Evolutionary conservation across 2,797 vertebrate species (phyloP).

Genomic region (Pantherophis alleghaniensis): DNA sequence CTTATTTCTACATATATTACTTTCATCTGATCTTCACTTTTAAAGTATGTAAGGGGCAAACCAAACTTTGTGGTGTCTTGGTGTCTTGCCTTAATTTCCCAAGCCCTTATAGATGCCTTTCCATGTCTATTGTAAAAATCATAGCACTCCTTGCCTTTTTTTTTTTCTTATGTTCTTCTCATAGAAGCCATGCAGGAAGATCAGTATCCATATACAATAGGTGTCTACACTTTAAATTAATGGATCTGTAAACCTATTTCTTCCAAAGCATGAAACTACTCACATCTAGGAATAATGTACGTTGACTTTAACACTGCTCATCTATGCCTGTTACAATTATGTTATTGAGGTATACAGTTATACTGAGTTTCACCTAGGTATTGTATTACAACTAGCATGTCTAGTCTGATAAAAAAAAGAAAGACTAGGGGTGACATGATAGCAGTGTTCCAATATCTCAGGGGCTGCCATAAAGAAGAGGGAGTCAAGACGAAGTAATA

Average conservation of each 20-base stretch:
- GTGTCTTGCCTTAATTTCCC: background rate
- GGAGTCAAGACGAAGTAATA: no score
- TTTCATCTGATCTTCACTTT: background rate
- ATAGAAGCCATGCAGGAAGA: conserved; percentile 3
- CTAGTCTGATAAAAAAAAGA: no score
- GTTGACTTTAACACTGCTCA: conserved; percentile 12
- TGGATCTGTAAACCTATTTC: conserved; percentile 4
- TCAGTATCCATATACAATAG: background rate
- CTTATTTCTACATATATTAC: background rate
- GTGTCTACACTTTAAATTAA: conserved; percentile 10
- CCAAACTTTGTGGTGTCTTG: background rate
- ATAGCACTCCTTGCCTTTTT: background rate
- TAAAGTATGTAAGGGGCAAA: background rate
- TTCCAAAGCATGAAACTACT: conserved; percentile 22
- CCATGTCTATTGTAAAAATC: background rate
- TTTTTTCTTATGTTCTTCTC: background rate
- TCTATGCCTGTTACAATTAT: conserved; percentile 14
- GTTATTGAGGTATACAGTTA: conserved; percentile 1
- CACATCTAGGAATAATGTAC: conserved; percentile 1
- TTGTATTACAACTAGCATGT: conserved; percentile 5
- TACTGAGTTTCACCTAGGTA: conserved; percentile 5
- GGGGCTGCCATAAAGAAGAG: no score
- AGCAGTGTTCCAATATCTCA: no score
- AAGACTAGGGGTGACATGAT: no score
- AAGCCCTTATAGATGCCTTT: background rate